Base-by-base conservation (phyloP, 2,797 vertebrate species). In the Chelon auratus region DNA sequence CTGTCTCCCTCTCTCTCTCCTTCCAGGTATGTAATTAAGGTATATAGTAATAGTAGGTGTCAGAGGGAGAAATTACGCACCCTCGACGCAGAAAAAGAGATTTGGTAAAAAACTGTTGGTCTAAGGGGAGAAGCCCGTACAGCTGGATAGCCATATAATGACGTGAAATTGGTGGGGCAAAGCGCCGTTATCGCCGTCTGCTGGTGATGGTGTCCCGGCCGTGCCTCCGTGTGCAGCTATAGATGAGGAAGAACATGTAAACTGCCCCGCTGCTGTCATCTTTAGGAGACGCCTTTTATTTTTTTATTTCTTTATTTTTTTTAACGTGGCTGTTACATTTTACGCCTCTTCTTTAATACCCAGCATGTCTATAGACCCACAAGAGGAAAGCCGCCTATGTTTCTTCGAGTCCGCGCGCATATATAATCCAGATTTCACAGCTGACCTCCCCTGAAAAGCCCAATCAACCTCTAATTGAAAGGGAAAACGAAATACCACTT, bases 381-480 rank as follows among this genome's bases (percentile, higher is more conserved):
- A 22, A 82, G 50, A 67, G 52, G 51, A 26, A 59, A 69, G 14
- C 45, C 24, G 73, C 52, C 56, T 63, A 22, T 33, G 83, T 20
- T 68, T 78, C 68, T 79, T 70, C 55, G 43, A 64, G 66, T 85
- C 78, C 72, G 94, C 94, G 95, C 95, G 95, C 95, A 96, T 94
- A 94, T 96, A 95, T 97, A 96, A 97, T 99, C 97, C 96, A 96
- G 93, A 98, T 98, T 98, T 97, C 96, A 98, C 97, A 98, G 97
- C 94, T 98, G 97, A 99, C 96, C 97, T 96, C 95, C 95, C 94
- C 93, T 97, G 96, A 97, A 99, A 98, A 96, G 96, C 96, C 95
- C 96, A 97, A 97, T 98, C 97, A 97, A 95, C 94, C 95, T 94
- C 95, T 97, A 98, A 98, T 98, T 98, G 96, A 97, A 97, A 95